phyloP scores from a whole-genome alignment of 2,888 invertebrate genomes.

The Acrocera orbiculus region DNA sequence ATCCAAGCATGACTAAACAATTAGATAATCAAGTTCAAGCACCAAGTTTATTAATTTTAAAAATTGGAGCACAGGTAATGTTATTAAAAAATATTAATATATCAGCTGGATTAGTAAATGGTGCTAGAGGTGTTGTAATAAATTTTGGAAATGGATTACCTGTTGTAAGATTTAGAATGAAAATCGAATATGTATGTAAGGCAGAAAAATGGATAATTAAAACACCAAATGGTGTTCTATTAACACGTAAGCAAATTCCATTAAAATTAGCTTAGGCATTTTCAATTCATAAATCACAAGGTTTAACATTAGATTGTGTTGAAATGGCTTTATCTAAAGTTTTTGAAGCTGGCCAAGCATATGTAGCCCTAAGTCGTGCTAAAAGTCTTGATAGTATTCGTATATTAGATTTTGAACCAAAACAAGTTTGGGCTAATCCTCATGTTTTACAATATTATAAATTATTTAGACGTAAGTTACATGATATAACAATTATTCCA shows the following conservation, averaged over 20 bases:
- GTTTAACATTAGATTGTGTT: constrained; percentile 84
- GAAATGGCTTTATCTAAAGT: constrained; percentile 83
- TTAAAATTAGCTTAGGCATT: constrained; percentile 92
- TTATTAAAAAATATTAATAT: constrained; percentile 81
- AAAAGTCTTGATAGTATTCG: constrained; percentile 70
- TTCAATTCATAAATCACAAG: constrained; percentile 94
- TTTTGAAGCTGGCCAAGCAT: constrained; percentile 92
- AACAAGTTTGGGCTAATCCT: constrained; percentile 78
- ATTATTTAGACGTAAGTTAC: constrained; percentile 43
- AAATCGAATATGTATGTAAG: constrained; percentile 51
- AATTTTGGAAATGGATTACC: constrained; percentile 60
- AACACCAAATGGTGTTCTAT: constrained; percentile 37
- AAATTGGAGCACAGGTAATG: constrained; percentile 76
- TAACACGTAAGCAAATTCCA: constrained; percentile 56
- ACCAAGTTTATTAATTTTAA: constrained; percentile 49
- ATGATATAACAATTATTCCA: constrained; percentile 46
- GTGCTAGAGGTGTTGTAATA: constrained; percentile 75
- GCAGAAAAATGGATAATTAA: constrained; percentile 69
- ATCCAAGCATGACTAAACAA: constrained; percentile 42
- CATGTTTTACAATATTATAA: constrained; percentile 70
- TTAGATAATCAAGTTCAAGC: constrained; percentile 67
- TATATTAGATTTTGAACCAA: constrained; percentile 68
- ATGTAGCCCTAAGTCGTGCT: constrained; percentile 86
- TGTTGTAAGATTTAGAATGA: constrained; percentile 56
- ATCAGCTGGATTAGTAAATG: constrained; percentile 74